Conservation (phyloP, 1,140 invertebrate genomes). For the Pantala flavescens region DNA sequence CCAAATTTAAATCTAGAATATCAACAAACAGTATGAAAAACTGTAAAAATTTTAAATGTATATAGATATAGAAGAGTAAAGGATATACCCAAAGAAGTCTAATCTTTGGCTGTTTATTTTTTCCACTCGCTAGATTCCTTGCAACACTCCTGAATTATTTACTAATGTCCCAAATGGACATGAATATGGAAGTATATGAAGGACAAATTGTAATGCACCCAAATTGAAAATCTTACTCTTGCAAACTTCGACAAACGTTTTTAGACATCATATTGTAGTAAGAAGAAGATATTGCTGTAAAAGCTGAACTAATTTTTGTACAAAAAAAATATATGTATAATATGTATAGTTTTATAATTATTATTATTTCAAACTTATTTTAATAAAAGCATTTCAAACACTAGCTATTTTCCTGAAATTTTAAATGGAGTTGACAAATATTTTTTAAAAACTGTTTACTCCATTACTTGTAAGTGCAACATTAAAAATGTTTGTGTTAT, state of each 20-base stretch:
- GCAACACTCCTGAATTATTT: background rate
- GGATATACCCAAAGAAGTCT: slow-evolving; percentile 1
- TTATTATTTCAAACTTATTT: background rate
- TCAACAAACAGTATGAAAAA: slow-evolving; percentile 10
- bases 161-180: background rate
- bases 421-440: background rate
- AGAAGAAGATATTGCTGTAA: slow-evolving; percentile 3
- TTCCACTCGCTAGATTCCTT: background rate
- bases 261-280: background rate
- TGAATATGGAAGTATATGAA: background rate
- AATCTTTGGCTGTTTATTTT: slow-evolving; percentile 3
- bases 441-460: slow-evolving; percentile 1
- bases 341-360: background rate
- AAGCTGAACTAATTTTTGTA: background rate
- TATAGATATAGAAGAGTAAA: slow-evolving; percentile 8
- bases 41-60: slow-evolving; percentile 11
- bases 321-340: background rate
- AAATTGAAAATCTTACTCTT: background rate
- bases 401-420: background rate
- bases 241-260: background rate
- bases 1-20: slow-evolving; percentile 10
- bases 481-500: slow-evolving; percentile 8
- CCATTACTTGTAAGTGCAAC: background rate
- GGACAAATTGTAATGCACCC: slow-evolving; percentile 4
- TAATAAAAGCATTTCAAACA: background rate